Conservation (phyloP, 2,113 vertebrate species). For the Antidorcas marsupialis region DNA sequence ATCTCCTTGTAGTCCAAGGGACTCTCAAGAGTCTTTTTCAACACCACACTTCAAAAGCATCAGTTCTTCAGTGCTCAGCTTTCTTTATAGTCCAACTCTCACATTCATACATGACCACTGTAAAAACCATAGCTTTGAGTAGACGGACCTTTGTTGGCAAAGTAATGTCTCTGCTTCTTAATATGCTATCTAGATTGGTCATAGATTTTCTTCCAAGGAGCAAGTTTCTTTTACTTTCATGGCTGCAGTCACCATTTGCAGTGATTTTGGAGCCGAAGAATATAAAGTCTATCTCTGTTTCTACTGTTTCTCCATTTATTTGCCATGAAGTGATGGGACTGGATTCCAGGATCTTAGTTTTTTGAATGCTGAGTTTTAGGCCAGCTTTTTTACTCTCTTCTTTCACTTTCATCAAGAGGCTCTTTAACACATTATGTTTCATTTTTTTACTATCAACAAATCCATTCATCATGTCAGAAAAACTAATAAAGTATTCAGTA, state of each 20-base stretch:
- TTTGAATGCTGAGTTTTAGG: background rate
- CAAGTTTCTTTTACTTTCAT: background rate
- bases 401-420: background rate
- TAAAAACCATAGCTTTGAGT: background rate
- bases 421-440: background rate
- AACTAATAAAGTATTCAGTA: background rate
- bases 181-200: background rate
- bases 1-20: background rate
- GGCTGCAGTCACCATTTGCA: background rate
- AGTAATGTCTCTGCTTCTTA: background rate
- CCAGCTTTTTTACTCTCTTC: background rate
- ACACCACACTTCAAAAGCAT: background rate
- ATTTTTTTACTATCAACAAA: background rate
- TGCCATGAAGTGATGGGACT: background rate
- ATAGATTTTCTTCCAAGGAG: background rate
- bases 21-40: background rate
- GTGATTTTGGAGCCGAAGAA: background rate
- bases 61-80: background rate
- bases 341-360: background rate
- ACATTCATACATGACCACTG: background rate
- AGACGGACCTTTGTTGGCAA: background rate
- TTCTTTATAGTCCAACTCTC: background rate
- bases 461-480: background rate
- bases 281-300: background rate
- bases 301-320: background rate